These are phyloP conservation scores for Carcina quercana DNA, from an alignment of 2,888 invertebrate genomes.

Conservation along the genomic window DNA sequence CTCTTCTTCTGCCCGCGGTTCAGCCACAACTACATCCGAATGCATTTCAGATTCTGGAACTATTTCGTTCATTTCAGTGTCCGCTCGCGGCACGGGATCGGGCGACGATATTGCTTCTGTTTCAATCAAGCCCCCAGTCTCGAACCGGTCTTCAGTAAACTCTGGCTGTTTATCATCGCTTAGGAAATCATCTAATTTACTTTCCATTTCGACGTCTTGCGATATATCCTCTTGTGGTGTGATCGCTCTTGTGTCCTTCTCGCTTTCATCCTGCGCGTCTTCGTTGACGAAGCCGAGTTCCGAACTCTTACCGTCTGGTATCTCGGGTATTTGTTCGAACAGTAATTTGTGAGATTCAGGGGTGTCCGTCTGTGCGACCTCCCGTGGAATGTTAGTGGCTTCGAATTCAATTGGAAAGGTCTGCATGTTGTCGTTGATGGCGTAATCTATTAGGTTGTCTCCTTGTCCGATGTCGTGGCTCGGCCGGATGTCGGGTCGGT, in stretches of 20 bases:
- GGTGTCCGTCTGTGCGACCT: slow-evolving; percentile 56
- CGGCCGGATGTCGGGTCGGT: slow-evolving; percentile 31
- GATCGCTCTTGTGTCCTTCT: slow-evolving; percentile 37
- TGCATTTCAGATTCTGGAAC: slow-evolving; percentile 11
- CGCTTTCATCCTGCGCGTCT: slow-evolving; percentile 52
- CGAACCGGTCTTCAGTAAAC: slow-evolving; percentile 11
- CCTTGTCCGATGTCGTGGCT: slow-evolving; percentile 36
- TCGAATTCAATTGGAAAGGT: slow-evolving; percentile 48
- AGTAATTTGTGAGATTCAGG: slow-evolving; percentile 67
- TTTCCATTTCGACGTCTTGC: slow-evolving; percentile 53
- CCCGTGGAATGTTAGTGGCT: slow-evolving; percentile 37
- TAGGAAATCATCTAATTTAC: slow-evolving; percentile 42
- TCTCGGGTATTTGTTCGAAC: slow-evolving; percentile 69
- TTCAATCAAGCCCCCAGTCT: not conserved
- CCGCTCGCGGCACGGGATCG: slow-evolving; percentile 17
- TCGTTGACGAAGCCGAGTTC: slow-evolving; percentile 60
- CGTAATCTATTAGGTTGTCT: slow-evolving; percentile 45
- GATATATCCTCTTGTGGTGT: slow-evolving; percentile 52
- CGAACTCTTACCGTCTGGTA: slow-evolving; percentile 66
- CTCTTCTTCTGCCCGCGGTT: slow-evolving; percentile 17
- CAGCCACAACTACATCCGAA: not conserved
- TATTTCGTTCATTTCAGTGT: slow-evolving; percentile 23
- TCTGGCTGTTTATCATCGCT: slow-evolving; percentile 22
- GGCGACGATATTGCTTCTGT: slow-evolving; percentile 7
- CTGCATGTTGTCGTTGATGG: slow-evolving; percentile 37